These are phyloP conservation scores for Argyresthia goedartella DNA, from an alignment of 2,888 invertebrate genomes.

Conservation along the genomic window DNA sequence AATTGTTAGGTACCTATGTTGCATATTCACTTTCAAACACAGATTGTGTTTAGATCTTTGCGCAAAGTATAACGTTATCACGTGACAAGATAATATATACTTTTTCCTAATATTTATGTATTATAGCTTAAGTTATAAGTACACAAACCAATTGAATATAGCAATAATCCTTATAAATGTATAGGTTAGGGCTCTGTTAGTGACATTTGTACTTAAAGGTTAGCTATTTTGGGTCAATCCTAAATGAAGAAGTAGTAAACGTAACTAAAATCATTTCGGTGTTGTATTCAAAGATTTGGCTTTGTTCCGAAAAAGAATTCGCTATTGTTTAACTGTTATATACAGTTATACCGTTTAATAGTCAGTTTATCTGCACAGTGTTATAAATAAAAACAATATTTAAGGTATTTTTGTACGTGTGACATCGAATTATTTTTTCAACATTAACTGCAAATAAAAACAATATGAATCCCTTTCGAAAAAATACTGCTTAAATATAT, in stretches of 20 bases:
- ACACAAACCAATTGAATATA: conserved; percentile 55
- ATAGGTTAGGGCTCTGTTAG: conserved; percentile 45
- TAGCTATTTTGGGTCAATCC: conserved; percentile 31
- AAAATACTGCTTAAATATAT: conserved; percentile 50
- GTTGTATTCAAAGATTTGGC: too few relatives aligned
- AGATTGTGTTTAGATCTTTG: neutral
- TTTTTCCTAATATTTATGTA: conserved; percentile 10
- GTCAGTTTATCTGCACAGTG: too few relatives aligned
- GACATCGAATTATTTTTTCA: neutral
- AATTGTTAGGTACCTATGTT: neutral
- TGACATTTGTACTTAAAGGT: conserved; percentile 58
- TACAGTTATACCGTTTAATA: too few relatives aligned
- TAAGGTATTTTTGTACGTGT: too few relatives aligned
- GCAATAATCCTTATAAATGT: conserved; percentile 19
- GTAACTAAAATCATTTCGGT: neutral
- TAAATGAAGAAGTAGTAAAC: conserved; percentile 11
- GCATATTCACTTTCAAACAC: too few relatives aligned
- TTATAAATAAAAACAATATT: too few relatives aligned
- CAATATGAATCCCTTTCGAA: conserved; percentile 19
- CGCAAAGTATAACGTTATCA: neutral
- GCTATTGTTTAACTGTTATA: too few relatives aligned
- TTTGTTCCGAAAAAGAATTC: too few relatives aligned
- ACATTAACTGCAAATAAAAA: neutral
- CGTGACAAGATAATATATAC: neutral
- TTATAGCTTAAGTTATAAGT: conserved; percentile 38